Base-by-base conservation (phyloP, 2,797 vertebrate species). In the Uromys caudimaculatus region DNA sequence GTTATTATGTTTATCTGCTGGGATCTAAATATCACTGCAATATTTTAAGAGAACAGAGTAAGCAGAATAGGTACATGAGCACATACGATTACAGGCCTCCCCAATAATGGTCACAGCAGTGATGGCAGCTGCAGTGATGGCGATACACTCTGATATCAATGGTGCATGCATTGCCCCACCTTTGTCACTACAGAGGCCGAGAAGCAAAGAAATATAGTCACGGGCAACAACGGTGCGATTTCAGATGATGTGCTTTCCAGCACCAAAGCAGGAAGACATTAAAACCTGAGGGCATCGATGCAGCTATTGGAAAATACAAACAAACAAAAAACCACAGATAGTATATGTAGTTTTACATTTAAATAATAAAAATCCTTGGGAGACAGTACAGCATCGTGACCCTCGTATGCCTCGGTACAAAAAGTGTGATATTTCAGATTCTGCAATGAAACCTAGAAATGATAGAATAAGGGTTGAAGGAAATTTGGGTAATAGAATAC, bases 231-330 rank as follows among this genome's bases (percentile, higher is more conserved):
- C 10, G 35, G 14, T 29, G 29, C 16, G 8, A 69, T 69, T 71
- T 95, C n/a, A 89, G 71, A 56, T 90, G 27, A 71, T 94, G 4
- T 71, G 69, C n/a, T 92, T 97, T 90, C 13, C 56, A 78, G n/a
- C 3, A 91, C 32, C 11, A 41, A 78, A 84, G 90, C 23, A 11
- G 29, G 56, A 86, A 85, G n/a, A 64, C 44, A n/a, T 92, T 94
- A 90, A 83, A 93, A 90, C 91, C 69, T 88, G 17, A 92, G 54
- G 85, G 76, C 71, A 24, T 73, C 60, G 27, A 94, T 81, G 67
- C 91, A 50, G 23, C n/a, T 94, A 83, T 41, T 1, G 27, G 56
- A 27, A 60, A 64, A 16, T 7, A 62, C 60, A 62, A 29, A 83
- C 4, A 27, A 81, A 24, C 62, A 78, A n/a, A 81, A 21, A 0